Percentiles rank a stretch among this genome's conserved stretches.
phyloP scores from a whole-genome alignment of 2,888 invertebrate species.

The Epinotia ramella region DNA sequence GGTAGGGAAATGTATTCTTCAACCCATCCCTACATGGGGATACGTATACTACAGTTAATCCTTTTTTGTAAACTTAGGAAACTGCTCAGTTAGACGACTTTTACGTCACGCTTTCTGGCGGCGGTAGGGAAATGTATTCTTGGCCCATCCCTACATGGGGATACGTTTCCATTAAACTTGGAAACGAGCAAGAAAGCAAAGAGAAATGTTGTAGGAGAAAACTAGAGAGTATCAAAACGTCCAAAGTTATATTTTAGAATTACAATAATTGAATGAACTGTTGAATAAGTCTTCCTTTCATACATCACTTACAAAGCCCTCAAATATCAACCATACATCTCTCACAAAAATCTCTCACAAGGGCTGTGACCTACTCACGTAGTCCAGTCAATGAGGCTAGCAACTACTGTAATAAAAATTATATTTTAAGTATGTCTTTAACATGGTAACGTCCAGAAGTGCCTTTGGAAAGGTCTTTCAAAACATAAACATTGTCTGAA shows the following conservation, averaged over 20 bases:
- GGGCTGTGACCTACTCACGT: background rate
- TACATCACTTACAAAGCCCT: background rate
- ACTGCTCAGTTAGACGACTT: too few species aligned
- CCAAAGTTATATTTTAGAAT: background rate
- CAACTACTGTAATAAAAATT: background rate
- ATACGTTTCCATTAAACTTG: too few species aligned
- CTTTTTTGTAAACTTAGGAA: too few species aligned
- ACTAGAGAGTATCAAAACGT: too few species aligned
- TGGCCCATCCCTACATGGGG: too few species aligned
- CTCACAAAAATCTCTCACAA: too few species aligned
- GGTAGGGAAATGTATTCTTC: background rate
- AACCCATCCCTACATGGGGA: slow-evolving; percentile 8
- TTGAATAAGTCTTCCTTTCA: background rate
- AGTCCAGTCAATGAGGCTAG: background rate
- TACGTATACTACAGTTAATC: too few species aligned
- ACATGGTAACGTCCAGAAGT: slow-evolving; percentile 32
- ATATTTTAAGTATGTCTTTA: slow-evolving; percentile 31
- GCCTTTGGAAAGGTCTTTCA: slow-evolving; percentile 19
- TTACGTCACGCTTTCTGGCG: too few species aligned
- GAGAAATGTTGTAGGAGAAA: background rate
- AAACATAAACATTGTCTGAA: slow-evolving; percentile 30
- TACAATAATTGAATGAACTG: background rate
- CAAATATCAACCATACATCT: too few species aligned
- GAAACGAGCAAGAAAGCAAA: background rate
- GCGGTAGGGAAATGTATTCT: too few species aligned